A percentile compares a stretch with the other conserved stretches of the same genome.
Evolutionary conservation across 2,888 invertebrate species (phyloP).

Genomic region (Coenonympha glycerion): DNA sequence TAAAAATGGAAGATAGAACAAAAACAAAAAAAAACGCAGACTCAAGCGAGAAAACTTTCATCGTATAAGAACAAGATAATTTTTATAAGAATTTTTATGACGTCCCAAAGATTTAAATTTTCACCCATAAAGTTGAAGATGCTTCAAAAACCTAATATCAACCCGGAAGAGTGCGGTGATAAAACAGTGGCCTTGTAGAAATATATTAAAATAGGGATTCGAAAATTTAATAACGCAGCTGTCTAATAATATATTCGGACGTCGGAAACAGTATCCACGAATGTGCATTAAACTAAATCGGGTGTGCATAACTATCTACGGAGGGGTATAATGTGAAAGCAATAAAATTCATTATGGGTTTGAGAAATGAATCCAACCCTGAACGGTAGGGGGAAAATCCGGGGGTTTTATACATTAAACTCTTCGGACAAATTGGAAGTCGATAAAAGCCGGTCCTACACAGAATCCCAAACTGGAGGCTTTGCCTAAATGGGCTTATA

Average conservation of each 20-base stretch:
- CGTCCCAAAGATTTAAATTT: conserved; percentile 22
- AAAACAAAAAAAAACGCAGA: not conserved
- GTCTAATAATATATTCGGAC: conserved; percentile 26
- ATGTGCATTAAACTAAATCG: conserved; percentile 39
- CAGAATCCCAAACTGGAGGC: conserved; percentile 39
- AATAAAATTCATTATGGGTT: conserved; percentile 60
- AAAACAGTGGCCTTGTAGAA: conserved; percentile 25
- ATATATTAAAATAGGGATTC: conserved; percentile 26
- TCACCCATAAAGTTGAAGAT: conserved; percentile 19
- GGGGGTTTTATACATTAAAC: conserved; percentile 56
- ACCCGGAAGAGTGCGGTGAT: conserved; percentile 23
- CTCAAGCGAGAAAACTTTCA: not conserved
- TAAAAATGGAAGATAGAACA: not conserved
- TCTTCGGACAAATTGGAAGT: conserved; percentile 60
- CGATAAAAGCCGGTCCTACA: conserved; percentile 50
- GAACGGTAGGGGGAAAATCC: conserved; percentile 50
- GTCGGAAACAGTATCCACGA: conserved; percentile 24
- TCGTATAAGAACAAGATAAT: not conserved
- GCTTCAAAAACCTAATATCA: conserved; percentile 28
- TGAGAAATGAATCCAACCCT: conserved; percentile 43
- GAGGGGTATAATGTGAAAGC: conserved; percentile 43
- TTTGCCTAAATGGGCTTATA: conserved; percentile 44
- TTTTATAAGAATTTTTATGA: conserved; percentile 27
- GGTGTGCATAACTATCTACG: conserved; percentile 39
- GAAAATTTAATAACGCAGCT: conserved; percentile 28